These are phyloP conservation scores for Drosophila rufa DNA, from an alignment of 1,140 invertebrate species.

Conservation along the genomic window DNA sequence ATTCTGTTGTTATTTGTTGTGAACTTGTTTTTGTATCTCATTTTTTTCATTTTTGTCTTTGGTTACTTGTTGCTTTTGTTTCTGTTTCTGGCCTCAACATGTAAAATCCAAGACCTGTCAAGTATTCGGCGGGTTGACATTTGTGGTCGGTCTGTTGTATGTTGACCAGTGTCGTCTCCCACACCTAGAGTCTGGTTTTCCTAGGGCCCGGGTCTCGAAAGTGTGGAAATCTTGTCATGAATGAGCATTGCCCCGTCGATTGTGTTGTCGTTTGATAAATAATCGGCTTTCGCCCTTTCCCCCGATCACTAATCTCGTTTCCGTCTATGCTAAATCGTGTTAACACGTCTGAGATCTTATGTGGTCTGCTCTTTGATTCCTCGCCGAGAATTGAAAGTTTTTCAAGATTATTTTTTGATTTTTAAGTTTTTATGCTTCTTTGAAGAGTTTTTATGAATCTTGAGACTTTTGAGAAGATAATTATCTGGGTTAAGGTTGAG, in stretches of 20 bases:
- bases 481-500: constrained; percentile 52
- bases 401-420: constrained; percentile 7
- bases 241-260: constrained; percentile 66
- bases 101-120: constrained; percentile 58
- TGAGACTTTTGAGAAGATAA: constrained; percentile 24
- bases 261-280: constrained; percentile 69
- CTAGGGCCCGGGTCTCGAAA: constrained; percentile 49
- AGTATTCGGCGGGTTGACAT: constrained; percentile 68
- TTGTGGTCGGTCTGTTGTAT: constrained; percentile 39
- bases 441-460: constrained; percentile 9
- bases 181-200: constrained; percentile 36
- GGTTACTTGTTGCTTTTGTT: constrained; percentile 70
- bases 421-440: constrained; percentile 23
- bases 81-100: constrained; percentile 63
- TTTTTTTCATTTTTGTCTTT: constrained; percentile 55
- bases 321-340: constrained; percentile 47
- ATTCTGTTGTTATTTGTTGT: constrained; percentile 64
- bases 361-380: constrained; percentile 4
- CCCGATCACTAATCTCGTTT: constrained; percentile 16
- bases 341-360: constrained; percentile 41
- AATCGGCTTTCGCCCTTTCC: constrained; percentile 53
- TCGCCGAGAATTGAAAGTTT: constrained; percentile 29
- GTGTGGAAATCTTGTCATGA: constrained; percentile 71
- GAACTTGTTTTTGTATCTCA: constrained; percentile 65
- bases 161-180: constrained; percentile 66